phyloP scores from a whole-genome alignment of 2,113 vertebrate species.

The Puma concolor region DNA sequence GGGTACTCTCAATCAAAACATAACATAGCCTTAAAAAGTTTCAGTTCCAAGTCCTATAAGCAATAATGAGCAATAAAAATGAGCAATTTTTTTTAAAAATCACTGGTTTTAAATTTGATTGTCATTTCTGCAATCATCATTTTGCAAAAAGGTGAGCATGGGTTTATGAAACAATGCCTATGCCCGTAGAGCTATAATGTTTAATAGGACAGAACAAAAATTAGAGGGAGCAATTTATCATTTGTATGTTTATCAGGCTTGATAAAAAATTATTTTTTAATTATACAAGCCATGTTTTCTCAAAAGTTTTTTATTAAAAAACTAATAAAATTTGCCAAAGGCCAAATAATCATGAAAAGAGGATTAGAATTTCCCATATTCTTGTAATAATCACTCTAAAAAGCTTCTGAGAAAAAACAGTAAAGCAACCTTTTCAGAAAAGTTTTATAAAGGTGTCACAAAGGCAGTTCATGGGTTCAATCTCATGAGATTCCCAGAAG shows the following conservation, averaged over 20 bases:
- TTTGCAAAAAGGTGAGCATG: background rate
- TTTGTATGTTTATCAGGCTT: conserved; percentile 39
- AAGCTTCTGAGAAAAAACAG: conserved; percentile 39
- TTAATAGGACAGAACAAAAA: conserved; percentile 42
- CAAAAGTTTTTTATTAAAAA: conserved; percentile 60
- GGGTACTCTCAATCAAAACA: conserved; percentile 6
- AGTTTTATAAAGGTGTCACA: conserved; percentile 39
- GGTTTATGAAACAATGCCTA: conserved; percentile 18
- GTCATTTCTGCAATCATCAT: background rate
- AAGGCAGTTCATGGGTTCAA: background rate
- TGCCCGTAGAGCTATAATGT: background rate
- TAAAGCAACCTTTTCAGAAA: conserved; percentile 56
- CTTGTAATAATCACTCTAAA: conserved; percentile 43
- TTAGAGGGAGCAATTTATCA: conserved; percentile 38
- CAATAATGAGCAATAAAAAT: background rate
- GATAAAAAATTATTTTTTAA: conserved; percentile 58
- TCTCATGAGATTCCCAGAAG: conserved; percentile 1
- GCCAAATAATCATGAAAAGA: conserved; percentile 46
- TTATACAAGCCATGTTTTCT: conserved; percentile 42
- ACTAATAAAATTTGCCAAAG: conserved; percentile 56
- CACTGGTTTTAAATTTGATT: conserved; percentile 47
- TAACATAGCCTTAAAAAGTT: background rate
- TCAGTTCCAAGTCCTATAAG: background rate
- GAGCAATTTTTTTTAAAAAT: background rate
- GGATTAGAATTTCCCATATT: conserved; percentile 19